These are phyloP conservation scores for Megamerina dolium DNA, from an alignment of 2,888 invertebrate genomes.

Conservation along the genomic window DNA sequence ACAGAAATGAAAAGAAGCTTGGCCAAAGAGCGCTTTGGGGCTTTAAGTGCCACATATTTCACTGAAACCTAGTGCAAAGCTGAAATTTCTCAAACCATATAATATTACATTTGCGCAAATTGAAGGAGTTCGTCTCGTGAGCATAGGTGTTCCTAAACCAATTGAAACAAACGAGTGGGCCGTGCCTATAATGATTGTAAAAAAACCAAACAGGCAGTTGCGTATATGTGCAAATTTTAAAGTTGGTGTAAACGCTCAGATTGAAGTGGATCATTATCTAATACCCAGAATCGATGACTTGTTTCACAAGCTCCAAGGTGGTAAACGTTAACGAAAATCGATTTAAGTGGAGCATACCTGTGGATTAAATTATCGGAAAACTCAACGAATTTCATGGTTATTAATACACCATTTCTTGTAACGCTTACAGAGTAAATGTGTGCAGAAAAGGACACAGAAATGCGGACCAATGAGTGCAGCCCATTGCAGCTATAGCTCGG, in stretches of 20 bases:
- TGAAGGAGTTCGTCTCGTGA: conserved; percentile 3
- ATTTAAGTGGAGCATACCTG: conserved; percentile 13
- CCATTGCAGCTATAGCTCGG: too few relatives aligned
- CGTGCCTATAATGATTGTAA: conserved; percentile 2
- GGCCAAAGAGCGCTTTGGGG: too few relatives aligned
- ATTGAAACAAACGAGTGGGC: conserved; percentile 1
- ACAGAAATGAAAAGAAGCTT: too few relatives aligned
- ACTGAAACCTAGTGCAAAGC: not conserved
- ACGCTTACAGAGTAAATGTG: too few relatives aligned
- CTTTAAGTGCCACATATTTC: too few relatives aligned
- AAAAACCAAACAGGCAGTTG: conserved; percentile 3
- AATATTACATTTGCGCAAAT: conserved; percentile 5
- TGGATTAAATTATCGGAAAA: conserved; percentile 14
- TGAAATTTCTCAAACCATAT: conserved; percentile 6
- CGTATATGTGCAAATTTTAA: conserved; percentile 7
- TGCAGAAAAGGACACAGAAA: too few relatives aligned
- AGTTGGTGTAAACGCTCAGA: conserved; percentile 8
- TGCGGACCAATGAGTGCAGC: too few relatives aligned
- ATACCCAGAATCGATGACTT: conserved; percentile 19
- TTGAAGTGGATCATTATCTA: conserved; percentile 18
- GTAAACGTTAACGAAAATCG: conserved; percentile 4
- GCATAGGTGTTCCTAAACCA: not conserved
- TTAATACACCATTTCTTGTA: conserved; percentile 13
- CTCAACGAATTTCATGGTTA: conserved; percentile 11
- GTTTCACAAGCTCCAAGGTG: conserved; percentile 20